These are phyloP conservation scores for Oreochromis grahami DNA, from an alignment of 2,797 vertebrate species.

Conservation along the genomic window DNA sequence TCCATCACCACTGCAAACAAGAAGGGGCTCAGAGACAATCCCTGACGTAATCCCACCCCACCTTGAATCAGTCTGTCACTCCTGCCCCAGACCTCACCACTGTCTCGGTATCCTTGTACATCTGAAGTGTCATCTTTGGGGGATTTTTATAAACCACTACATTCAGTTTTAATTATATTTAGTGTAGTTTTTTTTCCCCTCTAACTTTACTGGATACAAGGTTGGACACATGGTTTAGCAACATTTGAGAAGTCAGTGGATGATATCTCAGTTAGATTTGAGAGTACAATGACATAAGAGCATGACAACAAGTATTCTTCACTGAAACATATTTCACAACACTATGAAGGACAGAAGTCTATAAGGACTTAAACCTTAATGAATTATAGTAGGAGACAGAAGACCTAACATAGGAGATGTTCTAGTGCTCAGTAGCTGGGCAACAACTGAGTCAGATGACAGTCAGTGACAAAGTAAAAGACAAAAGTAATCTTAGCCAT, in stretches of 20 bases:
- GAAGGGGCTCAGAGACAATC: background rate
- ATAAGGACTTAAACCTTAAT: background rate
- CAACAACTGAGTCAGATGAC: background rate
- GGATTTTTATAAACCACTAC: background rate
- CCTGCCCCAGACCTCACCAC: background rate
- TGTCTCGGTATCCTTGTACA: background rate
- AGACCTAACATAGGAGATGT: background rate
- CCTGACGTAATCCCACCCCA: background rate
- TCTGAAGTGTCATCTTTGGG: background rate
- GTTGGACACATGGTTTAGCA: constrained; percentile 10
- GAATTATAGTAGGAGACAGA: background rate
- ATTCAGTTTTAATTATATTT: background rate
- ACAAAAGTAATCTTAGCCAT: constrained; percentile 20
- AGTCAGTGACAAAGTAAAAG: background rate
- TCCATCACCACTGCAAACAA: background rate
- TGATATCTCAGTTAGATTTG: constrained; percentile 12
- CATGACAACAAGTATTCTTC: background rate
- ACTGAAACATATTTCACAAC: constrained; percentile 6
- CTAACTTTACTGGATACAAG: background rate
- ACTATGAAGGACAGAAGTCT: background rate
- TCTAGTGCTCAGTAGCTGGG: background rate
- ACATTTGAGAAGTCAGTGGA: constrained; percentile 26
- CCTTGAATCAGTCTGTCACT: background rate
- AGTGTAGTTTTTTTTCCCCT: background rate
- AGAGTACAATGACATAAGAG: constrained; percentile 3